Evolutionary conservation across 2,797 vertebrate species (phyloP), one percentile per base, ranked within the genome.

Genomic region (Sebastes glaucus): DNA sequence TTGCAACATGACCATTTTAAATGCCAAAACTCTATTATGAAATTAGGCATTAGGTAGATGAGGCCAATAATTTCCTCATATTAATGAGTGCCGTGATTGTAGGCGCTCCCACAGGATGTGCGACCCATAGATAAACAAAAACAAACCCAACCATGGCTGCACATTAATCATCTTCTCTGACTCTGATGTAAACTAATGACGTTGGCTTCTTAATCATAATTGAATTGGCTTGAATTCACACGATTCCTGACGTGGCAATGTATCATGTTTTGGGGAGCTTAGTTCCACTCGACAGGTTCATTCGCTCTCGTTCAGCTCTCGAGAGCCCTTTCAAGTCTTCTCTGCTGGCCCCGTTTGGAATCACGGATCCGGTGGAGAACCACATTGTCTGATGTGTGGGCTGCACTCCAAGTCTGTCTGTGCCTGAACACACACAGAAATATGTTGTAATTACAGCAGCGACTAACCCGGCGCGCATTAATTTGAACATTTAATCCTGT

Each of bases 261-360:
- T 9, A 90, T 90, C 89, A 79, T 84, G 76, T 86, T 90, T 80
- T 81, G 55, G 59, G 59, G 57, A 81, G 87, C 84, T 91, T 83
- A 78, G 88, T 88, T 90, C 88, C 86, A 78, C 84, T 77, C 53
- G 70, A 82, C 59, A 55, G 81, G 72, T 86, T 85, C 82, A 22
- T 52, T 81, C 74, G 68, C 59, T 49, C 71, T 28, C 7, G 2
- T 46, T 65, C 71, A 28, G 72, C 72, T 74, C 69, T 71, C 1
- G 18, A 88, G 66, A 82, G 72, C 35, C 56, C 57, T 70, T 84
- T 88, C 33, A 81, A 76, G 75, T 81, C 82, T 27, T 81, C 67
- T 35, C 49, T 3, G 63, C 64, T 35, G 18, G 65, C 70, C 35
- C 27, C 1, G 25, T 28, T 38, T 33, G 64, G 23, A 10, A 30